Evolutionary conservation across 2,113 vertebrate species (phyloP), one percentile per base, ranked within the genome.

Genomic region (Papio anubis): DNA sequence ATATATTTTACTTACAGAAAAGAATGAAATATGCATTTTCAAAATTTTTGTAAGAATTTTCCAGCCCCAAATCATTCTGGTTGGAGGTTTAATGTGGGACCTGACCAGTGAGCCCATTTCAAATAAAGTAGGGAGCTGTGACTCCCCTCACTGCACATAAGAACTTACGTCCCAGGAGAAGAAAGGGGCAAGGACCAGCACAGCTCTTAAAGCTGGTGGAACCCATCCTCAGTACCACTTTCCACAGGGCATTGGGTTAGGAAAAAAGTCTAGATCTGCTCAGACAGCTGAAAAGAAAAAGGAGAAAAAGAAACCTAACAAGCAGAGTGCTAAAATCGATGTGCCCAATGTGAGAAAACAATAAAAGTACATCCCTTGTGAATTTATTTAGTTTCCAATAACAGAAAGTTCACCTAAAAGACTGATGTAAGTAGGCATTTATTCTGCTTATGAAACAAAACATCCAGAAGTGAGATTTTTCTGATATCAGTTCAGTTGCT

Each of bases 201-300:
- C 0, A 48, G 40, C 16, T 70, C 35, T 80, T 92, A 32, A 57
- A 14, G 6, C 8, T 84, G 45, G 12, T 45, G 18, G 48, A n/a
- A 43, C 5, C 17, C 13, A 6, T 30, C 4, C 17, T 91, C 13
- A 32, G 6, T 18, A 16, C 7, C 59, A 5, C 8, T 30, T 48
- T 88, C 27, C 0, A 3, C 5, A 50, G 6, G 1, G 1, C 18
- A 1, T 13, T 80, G 38, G 2, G 2, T 3, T 89, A 25, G 32
- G 4, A n/a, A 25, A 73, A 88, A 93, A 8, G 18, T 61, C n/a
- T 55, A 6, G 8, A 61, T 50, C 70, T 88, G n/a, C 25, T 88
- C 45, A 57, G 20, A 50, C 11, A 75, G 40, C 30, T 81, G 18
- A 57, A 88, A 73, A 72, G 5, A 50, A 91, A 55, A 30, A 17